Evolutionary conservation across 2,797 vertebrate species (phyloP), one percentile per base, ranked within the genome.

Genomic region (Typhlichthys subterraneus): DNA sequence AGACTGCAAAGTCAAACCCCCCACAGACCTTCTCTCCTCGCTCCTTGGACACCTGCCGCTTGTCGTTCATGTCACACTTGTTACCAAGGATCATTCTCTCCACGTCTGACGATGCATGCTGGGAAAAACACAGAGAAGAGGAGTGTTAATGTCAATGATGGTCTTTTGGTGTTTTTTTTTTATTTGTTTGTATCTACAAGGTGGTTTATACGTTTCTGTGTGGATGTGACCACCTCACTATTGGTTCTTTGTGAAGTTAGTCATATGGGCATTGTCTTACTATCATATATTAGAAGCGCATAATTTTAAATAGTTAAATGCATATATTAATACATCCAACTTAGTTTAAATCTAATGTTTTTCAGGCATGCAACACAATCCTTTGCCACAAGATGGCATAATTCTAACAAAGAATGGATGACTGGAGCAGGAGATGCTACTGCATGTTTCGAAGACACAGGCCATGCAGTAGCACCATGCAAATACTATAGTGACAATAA

Each of bases 51-150:
- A 99, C 97, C 87, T 97, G 97, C 90, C 97, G 93, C 87, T 93
- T 96, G 76, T 98, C 96, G 62, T 97, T 97, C 96, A 98, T 97
- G 83, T 99, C 97, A 69, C 95, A 97, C 80, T 99, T 98, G 89
- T 99, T 99, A 50, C 97, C 97, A 70, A 99, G 88, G 76, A 99
- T 92, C 97, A 99, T 99, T 73, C 94, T 91, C 90, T 99, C 97
- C 65, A 99, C 97, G 33, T 99, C 97, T 31, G 96, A 93, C 13
- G 97, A 96, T 1, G 97, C 97, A 15, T 99, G 96, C 97, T 98
- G 84, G 31, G 75, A 52, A 72, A 62, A 69, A 33, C 9, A 52
- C 2, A 3, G 8, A 50, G 31, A 9, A 23, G 23, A 29, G 23
- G 14, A 50, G 2, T 8, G 8, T 13, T 50, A 48, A 12, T 48